Base-by-base conservation (phyloP, 2,797 vertebrate species). In the Cossypha dichroa region DNA sequence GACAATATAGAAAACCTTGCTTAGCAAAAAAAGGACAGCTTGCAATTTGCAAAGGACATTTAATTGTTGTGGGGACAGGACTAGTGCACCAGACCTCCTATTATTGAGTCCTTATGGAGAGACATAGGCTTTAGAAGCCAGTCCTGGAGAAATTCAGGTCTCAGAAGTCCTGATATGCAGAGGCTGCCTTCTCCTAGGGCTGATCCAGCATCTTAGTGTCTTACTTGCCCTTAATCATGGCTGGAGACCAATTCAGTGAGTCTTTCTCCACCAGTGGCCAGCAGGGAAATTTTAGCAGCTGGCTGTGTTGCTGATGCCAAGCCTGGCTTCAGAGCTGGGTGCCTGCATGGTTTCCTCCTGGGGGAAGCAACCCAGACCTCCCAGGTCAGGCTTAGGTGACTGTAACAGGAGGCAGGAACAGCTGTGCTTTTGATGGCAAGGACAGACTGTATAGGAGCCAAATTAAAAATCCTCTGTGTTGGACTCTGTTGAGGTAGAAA, bases 371-470 rank as follows among this genome's bases (percentile, higher is more conserved):
- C 52, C 25, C 36, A 69, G 67, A 63, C 70, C 75, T 85, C 34
- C 33, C 29, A 72, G 81, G 54, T 92, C 89, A 63, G 72, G 56
- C 54, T 43, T 87, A 80, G 90, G 70, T 96, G 92, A 59, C 86
- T 48, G 48, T 34, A 63, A 58, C 86, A 81, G 92, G 69, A 94
- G 92, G 72, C 31, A 85, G 74, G 64, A 91, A 58, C 81, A 96
- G 62, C 87, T 94, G 95, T 80, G 84, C 6, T 5, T 82, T 91
- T 90, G 81, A 68, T 34, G 6, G 7, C 73, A 48, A 88, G 68
- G 64, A 94, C 23, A 77, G 48, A 43, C 19, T 63, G 72, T 36
- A 56, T 13, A 1, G 60, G 19, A 89, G 45, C 41, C 21, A 28
- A 94, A 74, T 77, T 77, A 70, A 77, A 88, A 92, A 36, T 82